Base-by-base conservation (phyloP, 2,113 vertebrate species). In the Natator depressus region DNA sequence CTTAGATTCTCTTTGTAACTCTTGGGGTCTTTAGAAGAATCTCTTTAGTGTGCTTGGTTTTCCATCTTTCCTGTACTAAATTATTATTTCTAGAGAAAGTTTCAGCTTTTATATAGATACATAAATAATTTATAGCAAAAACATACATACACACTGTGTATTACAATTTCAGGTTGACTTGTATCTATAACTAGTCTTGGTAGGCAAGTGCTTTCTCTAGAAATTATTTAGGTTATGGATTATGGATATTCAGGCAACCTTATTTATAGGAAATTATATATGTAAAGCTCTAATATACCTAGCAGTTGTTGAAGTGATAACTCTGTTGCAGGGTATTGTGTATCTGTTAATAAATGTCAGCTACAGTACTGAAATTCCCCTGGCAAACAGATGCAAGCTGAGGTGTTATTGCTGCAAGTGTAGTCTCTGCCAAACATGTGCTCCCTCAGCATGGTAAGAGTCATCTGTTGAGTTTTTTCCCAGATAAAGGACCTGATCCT, bases 261-360 rank as follows among this genome's bases (percentile, higher is more conserved):
- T 94, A 87, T 92, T 50, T 20, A 75, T 80, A 59, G 25, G 50
- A 89, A 89, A 94, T 90, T 55, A 55, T 0, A 62, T 38, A 10
- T 62, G 20, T 85, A 50, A 62, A 88, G 3, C 87, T 92, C 65
- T 78, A 89, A 55, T 80, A 76, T 85, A 65, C 80, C 65, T 54
- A 89, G 83, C 92, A 86, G n/a, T 86, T 93, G 84, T 84, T 76
- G 69, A 87, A 93, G 84, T 85, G 87, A 29, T 94, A 92, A 86
- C 57, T 94, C 80, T 29, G 54, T 90, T 94, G 82, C 22, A 89
- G 90, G 54, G 72, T 57, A 93, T 96, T 93, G 42, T 46, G 2
- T 92, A 49, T 89, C 87, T 87, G 16, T 82, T 89, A 89, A 84
- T 94, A 96, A 97, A 88, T 65, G 81, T 87, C 49, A 94, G 2